Evolutionary conservation across 2,113 vertebrate genomes (phyloP).

Genomic region (Callorhinus ursinus): DNA sequence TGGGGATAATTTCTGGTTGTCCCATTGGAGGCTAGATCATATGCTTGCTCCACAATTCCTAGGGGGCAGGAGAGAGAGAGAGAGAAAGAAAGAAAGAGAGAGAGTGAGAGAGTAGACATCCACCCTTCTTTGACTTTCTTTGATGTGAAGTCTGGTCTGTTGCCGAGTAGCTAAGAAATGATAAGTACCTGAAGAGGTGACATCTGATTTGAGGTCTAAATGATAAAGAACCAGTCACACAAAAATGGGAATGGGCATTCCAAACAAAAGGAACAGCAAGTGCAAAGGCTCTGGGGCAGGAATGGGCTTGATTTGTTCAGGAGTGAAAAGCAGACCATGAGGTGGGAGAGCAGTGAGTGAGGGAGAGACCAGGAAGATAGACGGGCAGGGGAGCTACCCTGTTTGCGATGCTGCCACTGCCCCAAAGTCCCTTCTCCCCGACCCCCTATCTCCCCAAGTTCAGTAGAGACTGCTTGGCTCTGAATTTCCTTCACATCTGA

Average conservation of each 20-base stretch:
- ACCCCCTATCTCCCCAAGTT: not conserved
- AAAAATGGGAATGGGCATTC: not conserved
- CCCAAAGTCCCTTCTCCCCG: too few relatives aligned
- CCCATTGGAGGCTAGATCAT: too few relatives aligned
- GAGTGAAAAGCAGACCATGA: not conserved
- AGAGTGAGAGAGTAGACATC: not conserved
- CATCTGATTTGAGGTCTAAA: not conserved
- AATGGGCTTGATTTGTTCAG: not conserved
- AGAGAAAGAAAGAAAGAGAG: not conserved
- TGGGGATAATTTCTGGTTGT: not conserved
- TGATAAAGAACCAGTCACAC: not conserved
- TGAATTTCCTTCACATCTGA: not conserved
- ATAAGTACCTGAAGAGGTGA: not conserved
- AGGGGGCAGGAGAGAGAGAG: not conserved
- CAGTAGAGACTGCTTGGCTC: not conserved
- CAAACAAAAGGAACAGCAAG: not conserved
- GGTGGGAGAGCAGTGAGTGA: not conserved
- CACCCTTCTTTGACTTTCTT: not conserved
- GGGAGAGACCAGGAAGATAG: not conserved
- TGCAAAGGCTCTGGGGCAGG: not conserved
- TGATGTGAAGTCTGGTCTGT: not conserved
- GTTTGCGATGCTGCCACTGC: rapidly evolving
- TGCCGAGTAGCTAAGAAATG: not conserved
- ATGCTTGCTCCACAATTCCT: not conserved
- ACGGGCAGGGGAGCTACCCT: not conserved